Evolutionary conservation across 1,140 invertebrate species (phyloP), one percentile per base, ranked within the genome.

Genomic region (Drosophila kanapiae): DNA sequence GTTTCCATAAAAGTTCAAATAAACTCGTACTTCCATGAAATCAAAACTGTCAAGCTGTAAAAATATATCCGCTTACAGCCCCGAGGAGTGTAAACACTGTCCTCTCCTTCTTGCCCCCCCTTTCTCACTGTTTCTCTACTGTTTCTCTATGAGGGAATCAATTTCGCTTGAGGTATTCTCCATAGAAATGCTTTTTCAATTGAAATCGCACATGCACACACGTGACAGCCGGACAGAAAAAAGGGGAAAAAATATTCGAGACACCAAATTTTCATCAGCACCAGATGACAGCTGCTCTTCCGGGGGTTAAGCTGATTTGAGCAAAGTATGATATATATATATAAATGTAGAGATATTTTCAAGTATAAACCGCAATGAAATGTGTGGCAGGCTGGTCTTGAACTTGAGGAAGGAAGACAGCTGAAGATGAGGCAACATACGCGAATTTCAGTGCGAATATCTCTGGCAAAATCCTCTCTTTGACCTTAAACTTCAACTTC

Each of bases 401-500:
- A 86, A 86, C 82, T 86, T 86, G 78, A 35, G 10, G 9, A 49
- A 37, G 58, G 43, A n/a, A 31, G 31, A 31, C 31, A 31, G 31
- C 5, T 31, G 31, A 31, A 33, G 29, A 16, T 31, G 33, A 23
- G 33, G 67, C 82, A 62, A 74, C 65, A 80, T 77, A 77, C 70
- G 78, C 74, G 23, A 23, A 23, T 23, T 23, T 23, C 23, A 23
- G 23, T 2, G 72, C 56, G 59, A 60, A 40, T 70, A 71, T 64
- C 60, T 53, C 51, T 48, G 40, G 65, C 81, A 40, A 64, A 60
- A 56, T 67, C 60, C 78, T 86, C 69, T 65, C 60, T 78, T 56
- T 88, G 78, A 90, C 85, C 85, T 88, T 88, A 85, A 88, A 88
- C 85, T 88, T 88, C 58, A 88, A 72, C 85, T 75, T 75, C 49